phyloP scores from a whole-genome alignment of 2,888 invertebrate species.

The Cryptocheilus praepositus region DNA sequence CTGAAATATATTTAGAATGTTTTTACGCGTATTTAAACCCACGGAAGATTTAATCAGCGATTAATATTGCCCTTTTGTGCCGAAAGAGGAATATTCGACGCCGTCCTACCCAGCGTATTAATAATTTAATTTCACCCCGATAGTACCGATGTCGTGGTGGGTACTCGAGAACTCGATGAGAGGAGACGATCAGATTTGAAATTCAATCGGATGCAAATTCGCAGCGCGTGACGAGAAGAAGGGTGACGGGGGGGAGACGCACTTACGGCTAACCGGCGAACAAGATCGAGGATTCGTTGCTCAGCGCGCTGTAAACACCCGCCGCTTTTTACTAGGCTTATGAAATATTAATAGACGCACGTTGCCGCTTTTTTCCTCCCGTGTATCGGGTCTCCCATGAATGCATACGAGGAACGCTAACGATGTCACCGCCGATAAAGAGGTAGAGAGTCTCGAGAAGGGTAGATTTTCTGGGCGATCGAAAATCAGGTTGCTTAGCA shows the following conservation, averaged over 20 bases:
- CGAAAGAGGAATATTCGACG: too few relatives aligned
- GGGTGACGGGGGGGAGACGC: conserved; percentile 38
- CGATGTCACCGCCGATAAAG: conserved; percentile 36
- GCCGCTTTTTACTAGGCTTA: conserved; percentile 67
- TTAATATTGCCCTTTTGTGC: too few relatives aligned
- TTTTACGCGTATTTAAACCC: too few relatives aligned
- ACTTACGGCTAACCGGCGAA: conserved; percentile 61
- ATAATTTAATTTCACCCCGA: conserved; percentile 49
- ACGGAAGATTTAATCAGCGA: too few relatives aligned
- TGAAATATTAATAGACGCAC: conserved; percentile 70
- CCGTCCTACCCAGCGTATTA: conserved; percentile 36
- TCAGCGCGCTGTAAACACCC: conserved; percentile 68
- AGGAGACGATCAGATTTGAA: conserved; percentile 62
- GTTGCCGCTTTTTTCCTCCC: conserved; percentile 13
- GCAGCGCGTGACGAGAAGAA: conserved; percentile 15
- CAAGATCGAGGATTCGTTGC: conserved; percentile 65
- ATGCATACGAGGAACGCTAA: conserved; percentile 34
- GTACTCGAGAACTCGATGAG: conserved; percentile 39
- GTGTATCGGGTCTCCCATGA: conserved; percentile 11
- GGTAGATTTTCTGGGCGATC: too few relatives aligned
- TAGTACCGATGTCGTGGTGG: conserved; percentile 23
- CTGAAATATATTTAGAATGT: too few relatives aligned
- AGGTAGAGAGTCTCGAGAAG: too few relatives aligned
- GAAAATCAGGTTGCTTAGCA: too few relatives aligned
- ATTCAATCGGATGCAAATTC: conserved; percentile 73